Evolutionary conservation across 1,140 invertebrate genomes (phyloP), one percentile per base, ranked within the genome.

Genomic region (Papilio xuthus): DNA sequence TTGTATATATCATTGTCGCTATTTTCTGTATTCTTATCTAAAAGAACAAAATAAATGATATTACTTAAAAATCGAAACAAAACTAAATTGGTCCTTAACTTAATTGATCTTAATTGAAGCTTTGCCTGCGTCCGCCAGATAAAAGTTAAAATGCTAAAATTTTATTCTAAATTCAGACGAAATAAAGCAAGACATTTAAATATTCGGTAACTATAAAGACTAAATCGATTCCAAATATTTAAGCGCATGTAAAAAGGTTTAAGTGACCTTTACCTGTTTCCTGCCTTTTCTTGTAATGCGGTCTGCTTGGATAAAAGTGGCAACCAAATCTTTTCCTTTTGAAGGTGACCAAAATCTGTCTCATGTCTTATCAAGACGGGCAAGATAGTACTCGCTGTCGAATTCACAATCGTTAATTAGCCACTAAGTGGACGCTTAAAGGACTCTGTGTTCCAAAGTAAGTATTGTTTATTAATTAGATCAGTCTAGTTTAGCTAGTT

Each of bases 81-180:
- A 44, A 75, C 47, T 44, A 20, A 75, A 75, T 75, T 56, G 72
- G 23, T 75, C 47, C 44, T 75, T 75, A 75, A 75, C 72, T 75
- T 75, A 75, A 75, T 75, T 75, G 72, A 75, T 75, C 72, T 75
- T 75, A 75, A 75, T 75, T 75, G 44, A 75, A 26, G 72, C 50
- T 28, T 26, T 37, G 42, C 26, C 47, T 32, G 72, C 72, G 28
- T 32, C 44, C 72, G 44, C 26, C 47, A 26, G 72, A 75, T 75
- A 75, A 75, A 50, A 32, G 26, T 75, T 53, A 32, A 75, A 56
- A 50, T 32, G 41, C 42, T 47, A 75, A 75, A 75, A 37, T 75
- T 75, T 12, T 47, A 56, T 44, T 32, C 23, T 26, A 47, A 47
- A 56, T 72, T 44, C 18, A 63, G 12, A 15, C 60, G 26, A 63